A percentile compares a stretch with the other conserved stretches of the same genome.
Evolutionary conservation across 64 coral and sea anemone genomes (phyloP).

Genomic region (Trachythela sp.): DNA sequence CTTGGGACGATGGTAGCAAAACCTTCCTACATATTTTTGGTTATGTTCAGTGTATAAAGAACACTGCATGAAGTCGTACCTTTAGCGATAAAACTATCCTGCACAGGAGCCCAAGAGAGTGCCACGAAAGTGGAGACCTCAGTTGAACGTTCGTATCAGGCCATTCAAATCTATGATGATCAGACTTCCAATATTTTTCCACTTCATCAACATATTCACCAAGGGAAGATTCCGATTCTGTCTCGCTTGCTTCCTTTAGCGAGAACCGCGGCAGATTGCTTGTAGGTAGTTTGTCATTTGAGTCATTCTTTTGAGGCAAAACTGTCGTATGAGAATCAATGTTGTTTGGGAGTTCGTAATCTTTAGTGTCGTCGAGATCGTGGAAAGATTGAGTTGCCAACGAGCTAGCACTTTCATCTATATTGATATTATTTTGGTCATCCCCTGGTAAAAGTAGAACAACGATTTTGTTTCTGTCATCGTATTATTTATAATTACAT

Average conservation of each 20-base stretch:
- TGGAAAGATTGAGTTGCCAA: neutral
- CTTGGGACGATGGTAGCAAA: too few relatives aligned
- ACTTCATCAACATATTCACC: neutral
- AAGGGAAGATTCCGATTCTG: neutral
- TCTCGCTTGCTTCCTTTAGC: neutral
- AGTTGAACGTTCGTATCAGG: conserved; percentile 63
- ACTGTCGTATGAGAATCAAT: too few relatives aligned
- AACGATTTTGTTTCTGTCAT: too few relatives aligned
- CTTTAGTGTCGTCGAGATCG: neutral
- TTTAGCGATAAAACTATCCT: conserved; percentile 84
- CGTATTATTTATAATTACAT: too few relatives aligned
- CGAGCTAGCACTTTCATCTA: neutral
- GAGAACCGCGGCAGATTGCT: neutral
- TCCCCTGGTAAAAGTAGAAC: too few relatives aligned
- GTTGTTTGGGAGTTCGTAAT: neutral
- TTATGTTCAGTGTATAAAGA: too few relatives aligned
- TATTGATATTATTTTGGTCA: neutral
- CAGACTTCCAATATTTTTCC: conserved; percentile 62
- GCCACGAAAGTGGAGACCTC: conserved; percentile 78
- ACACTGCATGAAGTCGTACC: too few relatives aligned
- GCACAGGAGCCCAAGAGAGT: conserved; percentile 72
- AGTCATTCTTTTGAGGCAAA: neutral
- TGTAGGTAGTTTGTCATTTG: neutral
- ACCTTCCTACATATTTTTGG: too few relatives aligned
- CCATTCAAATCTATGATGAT: conserved; percentile 97